phyloP scores from a whole-genome alignment of 2,888 invertebrate species.

The Zaprionus bogoriensis region DNA sequence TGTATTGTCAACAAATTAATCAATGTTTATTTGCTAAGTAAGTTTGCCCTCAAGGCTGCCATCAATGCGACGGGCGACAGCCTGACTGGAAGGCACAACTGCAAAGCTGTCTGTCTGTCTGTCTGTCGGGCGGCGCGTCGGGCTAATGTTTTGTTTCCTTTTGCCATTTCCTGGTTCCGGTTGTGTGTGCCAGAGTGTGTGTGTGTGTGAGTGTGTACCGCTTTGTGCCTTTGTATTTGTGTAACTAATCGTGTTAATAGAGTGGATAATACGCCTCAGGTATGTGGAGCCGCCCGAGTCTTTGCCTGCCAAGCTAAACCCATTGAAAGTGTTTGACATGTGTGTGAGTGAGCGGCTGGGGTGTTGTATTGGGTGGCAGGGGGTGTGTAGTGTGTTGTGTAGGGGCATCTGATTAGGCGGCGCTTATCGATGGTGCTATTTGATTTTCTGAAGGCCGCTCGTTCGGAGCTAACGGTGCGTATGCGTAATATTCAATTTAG shows the following conservation, averaged over 20 bases:
- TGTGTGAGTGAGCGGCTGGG: background rate
- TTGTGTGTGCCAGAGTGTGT: conserved; percentile 16
- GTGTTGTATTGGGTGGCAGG: conserved; percentile 10
- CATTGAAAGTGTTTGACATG: conserved; percentile 52
- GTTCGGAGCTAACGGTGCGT: conserved; percentile 51
- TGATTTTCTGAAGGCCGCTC: conserved; percentile 37
- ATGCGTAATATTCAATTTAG: conserved; percentile 69
- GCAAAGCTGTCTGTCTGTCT: conserved; percentile 9
- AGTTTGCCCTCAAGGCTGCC: conserved; percentile 68
- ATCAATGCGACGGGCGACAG: conserved; percentile 42
- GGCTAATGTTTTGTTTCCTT: conserved; percentile 71
- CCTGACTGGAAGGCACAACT: conserved; percentile 3
- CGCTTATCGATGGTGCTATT: conserved; percentile 31
- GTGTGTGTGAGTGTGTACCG: conserved; percentile 28
- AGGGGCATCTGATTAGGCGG: conserved; percentile 51
- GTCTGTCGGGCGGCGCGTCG: conserved; percentile 34
- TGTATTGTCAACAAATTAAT: conserved; percentile 81
- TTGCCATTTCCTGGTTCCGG: conserved; percentile 67
- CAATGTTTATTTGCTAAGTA: conserved; percentile 81
- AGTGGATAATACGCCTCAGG: conserved; percentile 78
- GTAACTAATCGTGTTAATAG: conserved; percentile 80
- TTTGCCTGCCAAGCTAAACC: conserved; percentile 50
- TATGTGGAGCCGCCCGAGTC: conserved; percentile 56
- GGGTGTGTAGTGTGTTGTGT: conserved; percentile 3
- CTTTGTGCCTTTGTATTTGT: conserved; percentile 73